These are phyloP conservation scores for Gadopsis bispinosus DNA, from an alignment of 2,797 vertebrate genomes.

Conservation along the genomic window DNA sequence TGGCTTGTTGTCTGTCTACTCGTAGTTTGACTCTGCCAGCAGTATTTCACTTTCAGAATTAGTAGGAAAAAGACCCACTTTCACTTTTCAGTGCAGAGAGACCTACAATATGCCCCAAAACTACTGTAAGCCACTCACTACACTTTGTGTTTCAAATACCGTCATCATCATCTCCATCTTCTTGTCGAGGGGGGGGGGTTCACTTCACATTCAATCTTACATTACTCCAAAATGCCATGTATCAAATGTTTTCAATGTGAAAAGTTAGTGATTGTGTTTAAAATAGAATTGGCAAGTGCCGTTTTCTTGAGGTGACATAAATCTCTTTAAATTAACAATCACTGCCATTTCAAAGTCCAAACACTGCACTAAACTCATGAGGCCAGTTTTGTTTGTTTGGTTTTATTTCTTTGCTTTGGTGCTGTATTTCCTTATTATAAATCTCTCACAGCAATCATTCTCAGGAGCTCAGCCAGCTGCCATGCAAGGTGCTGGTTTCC, in stretches of 20 bases:
- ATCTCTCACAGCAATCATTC: slow-evolving; percentile 27
- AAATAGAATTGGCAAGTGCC: not conserved
- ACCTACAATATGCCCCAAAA: not conserved
- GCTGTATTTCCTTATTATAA: slow-evolving; percentile 10
- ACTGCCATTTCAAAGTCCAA: slow-evolving; percentile 47
- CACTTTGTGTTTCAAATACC: not conserved
- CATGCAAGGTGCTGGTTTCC: too few relatives aligned
- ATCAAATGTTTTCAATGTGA: not conserved
- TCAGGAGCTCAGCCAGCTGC: slow-evolving; percentile 19
- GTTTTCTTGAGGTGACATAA: not conserved
- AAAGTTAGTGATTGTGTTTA: slow-evolving; percentile 3
- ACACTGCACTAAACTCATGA: slow-evolving; percentile 38
- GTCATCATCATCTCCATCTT: not conserved
- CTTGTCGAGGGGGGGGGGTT: not conserved
- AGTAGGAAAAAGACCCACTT: slow-evolving; percentile 32
- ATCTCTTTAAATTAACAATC: slow-evolving; percentile 35
- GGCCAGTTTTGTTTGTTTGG: slow-evolving; percentile 28
- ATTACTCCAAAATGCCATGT: not conserved
- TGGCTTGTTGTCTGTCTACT: slow-evolving; percentile 24
- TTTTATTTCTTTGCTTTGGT: slow-evolving; percentile 1
- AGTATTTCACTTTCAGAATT: slow-evolving; percentile 58
- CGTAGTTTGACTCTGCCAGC: slow-evolving; percentile 25
- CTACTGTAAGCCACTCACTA: not conserved
- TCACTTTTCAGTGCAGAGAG: slow-evolving; percentile 11
- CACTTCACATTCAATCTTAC: slow-evolving; percentile 2